Evolutionary conservation across 2,888 invertebrate species (phyloP).

Genomic region (Scaptomyza flava): DNA sequence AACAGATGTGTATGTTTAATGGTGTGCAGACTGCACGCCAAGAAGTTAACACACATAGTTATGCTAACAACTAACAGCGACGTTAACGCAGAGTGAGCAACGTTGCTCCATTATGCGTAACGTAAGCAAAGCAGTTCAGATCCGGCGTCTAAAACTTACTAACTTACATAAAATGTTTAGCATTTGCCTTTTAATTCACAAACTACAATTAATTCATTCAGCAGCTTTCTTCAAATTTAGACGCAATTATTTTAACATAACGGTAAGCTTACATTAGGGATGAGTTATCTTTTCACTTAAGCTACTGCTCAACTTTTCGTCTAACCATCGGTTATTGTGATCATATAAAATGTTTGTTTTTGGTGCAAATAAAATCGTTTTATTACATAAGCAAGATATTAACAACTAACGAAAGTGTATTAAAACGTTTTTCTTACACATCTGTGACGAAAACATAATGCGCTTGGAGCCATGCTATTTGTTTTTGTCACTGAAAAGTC

Average conservation of each 20-base stretch:
- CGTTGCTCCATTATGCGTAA: constrained; percentile 16
- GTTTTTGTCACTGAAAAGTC: not conserved
- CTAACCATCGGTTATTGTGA: not conserved
- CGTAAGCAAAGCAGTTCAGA: not conserved
- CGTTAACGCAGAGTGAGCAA: constrained; percentile 19
- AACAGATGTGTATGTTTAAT: constrained; percentile 17
- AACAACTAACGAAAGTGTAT: not conserved
- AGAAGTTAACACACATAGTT: constrained; percentile 6
- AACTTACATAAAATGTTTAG: not conserved
- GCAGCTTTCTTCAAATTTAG: not conserved
- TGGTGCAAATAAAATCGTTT: not conserved
- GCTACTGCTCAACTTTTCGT: not conserved
- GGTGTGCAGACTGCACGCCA: constrained; percentile 2
- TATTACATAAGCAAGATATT: not conserved
- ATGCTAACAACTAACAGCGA: constrained; percentile 18
- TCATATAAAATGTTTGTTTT: not conserved
- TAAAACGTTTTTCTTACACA: not conserved
- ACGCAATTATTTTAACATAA: not conserved
- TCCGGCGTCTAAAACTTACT: not conserved
- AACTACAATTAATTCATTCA: not conserved
- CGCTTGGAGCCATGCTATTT: not conserved
- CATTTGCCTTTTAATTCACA: not conserved
- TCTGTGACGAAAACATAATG: not conserved
- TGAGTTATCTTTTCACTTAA: not conserved
- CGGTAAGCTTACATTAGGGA: constrained; percentile 16